Evolutionary conservation across 2,113 vertebrate genomes (phyloP), one percentile per base, ranked within the genome.

Genomic region (Hyla sarda): DNA sequence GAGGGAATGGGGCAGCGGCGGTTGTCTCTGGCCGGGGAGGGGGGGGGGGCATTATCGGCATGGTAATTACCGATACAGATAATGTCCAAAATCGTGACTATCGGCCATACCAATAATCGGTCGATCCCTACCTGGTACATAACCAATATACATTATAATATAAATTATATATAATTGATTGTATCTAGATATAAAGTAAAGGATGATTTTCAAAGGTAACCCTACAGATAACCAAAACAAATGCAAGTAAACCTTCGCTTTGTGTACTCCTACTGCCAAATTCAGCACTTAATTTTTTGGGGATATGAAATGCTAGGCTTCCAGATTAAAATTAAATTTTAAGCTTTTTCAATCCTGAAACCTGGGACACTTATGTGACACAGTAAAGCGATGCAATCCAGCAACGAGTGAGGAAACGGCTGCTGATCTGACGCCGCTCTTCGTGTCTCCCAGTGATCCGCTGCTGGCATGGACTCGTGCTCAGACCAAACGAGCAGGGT

Each of bases 381-480:
- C 12, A 84, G 71, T 12, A 41, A 76, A 34, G 65, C 25, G 52
- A 47, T 73, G 62, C 52, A 81, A 80, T 86, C 78, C 77, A 74
- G 67, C 37, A 71, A 48, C 6, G 52, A 72, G 23, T 30, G 48
- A 30, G 13, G 69, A 32, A 62, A 54, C 65, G 6, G 71, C 65
- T 14, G 71, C 82, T n/a, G 72, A 47, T 56, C 28, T 62, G 75
- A 41, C 45, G 85, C 85, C 76, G n/a, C 34, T 73, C 28, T 30
- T 48, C 37, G 23, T 48, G 62, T 32, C 72, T n/a, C 58, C 85
- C 77, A 32, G 50, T 48, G 69, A 81, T 80, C 76, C 75, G 54
- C 67, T 85, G 74, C 74, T 69, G 58, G 74, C 84, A 81, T 73
- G 52, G 60, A 86, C 74, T n/a, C 62, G 65, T 62, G 48, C 82